Conservation (phyloP, 2,797 vertebrate genomes). For the Pteropus rufus region DNA sequence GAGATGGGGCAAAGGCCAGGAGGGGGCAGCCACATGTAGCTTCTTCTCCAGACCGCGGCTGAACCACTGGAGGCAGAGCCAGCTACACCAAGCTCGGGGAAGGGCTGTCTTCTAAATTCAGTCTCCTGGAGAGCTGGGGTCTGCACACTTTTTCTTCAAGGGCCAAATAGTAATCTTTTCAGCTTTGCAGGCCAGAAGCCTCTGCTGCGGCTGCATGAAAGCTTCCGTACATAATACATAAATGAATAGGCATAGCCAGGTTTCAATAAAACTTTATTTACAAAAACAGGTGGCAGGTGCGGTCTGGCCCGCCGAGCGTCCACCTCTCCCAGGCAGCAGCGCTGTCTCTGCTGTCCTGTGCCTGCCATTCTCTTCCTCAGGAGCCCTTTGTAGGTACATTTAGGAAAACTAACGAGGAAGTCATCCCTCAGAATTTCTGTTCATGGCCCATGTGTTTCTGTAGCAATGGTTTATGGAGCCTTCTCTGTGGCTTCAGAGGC, state of each 20-base stretch:
- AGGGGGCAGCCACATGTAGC: not conserved
- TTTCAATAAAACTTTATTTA: slow-evolving; percentile 31
- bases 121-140: not conserved
- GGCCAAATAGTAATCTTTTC: not conserved
- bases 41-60: not conserved
- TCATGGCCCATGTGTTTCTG: not conserved
- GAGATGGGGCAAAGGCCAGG: not conserved
- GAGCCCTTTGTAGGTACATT: not conserved
- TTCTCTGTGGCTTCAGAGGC: not conserved
- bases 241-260: not conserved
- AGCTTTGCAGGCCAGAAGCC: not conserved
- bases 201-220: not conserved
- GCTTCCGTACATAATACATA: not conserved
- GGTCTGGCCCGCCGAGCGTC: not conserved
- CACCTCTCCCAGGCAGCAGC: not conserved
- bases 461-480: not conserved
- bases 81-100: too few relatives aligned
- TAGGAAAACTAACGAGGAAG: not conserved
- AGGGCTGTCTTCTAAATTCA: not conserved
- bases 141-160: not conserved
- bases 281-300: not conserved
- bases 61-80: not conserved
- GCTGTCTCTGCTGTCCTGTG: not conserved
- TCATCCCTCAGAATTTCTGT: not conserved
- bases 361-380: not conserved